Conservation (phyloP, 2,797 vertebrate genomes). For the Syngnathus acus region DNA sequence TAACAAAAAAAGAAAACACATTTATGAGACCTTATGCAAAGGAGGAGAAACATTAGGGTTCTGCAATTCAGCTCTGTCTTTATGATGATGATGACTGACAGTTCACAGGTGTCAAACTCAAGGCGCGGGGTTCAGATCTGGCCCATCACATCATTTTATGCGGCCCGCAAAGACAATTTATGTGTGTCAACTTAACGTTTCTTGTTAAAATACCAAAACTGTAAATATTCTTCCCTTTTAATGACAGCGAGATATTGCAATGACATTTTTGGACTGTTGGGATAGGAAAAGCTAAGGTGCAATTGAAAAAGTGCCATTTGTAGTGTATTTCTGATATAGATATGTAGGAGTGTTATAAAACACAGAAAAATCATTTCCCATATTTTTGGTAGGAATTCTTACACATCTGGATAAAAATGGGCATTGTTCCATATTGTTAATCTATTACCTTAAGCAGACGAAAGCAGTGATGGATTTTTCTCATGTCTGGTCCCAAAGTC, state of each 20-base stretch:
- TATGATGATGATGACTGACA: no score
- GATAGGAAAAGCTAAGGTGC: no score
- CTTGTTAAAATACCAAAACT: no score
- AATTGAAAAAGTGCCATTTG: background rate
- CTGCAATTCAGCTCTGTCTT: background rate
- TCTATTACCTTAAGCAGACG: conserved; percentile 78
- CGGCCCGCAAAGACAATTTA: no score
- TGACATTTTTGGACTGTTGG: no score
- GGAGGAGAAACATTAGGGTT: background rate
- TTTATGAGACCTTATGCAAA: background rate
- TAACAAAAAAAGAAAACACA: background rate
- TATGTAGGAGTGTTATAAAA: background rate
- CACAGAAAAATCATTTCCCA: background rate
- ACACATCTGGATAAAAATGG: background rate
- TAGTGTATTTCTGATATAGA: background rate
- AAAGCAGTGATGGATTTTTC: conserved; percentile 86
- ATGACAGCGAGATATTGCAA: no score
- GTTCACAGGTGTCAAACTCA: no score
- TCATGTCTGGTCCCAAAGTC: conserved; percentile 84
- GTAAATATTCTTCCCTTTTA: no score
- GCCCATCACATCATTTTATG: no score
- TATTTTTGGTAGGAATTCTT: background rate
- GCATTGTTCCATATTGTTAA: background rate
- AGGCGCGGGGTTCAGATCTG: no score
- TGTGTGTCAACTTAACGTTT: no score